Percentiles rank a stretch among this genome's conserved stretches.
Evolutionary conservation across 1,140 invertebrate species (phyloP).

Genomic region (Scaptomyza montana): DNA sequence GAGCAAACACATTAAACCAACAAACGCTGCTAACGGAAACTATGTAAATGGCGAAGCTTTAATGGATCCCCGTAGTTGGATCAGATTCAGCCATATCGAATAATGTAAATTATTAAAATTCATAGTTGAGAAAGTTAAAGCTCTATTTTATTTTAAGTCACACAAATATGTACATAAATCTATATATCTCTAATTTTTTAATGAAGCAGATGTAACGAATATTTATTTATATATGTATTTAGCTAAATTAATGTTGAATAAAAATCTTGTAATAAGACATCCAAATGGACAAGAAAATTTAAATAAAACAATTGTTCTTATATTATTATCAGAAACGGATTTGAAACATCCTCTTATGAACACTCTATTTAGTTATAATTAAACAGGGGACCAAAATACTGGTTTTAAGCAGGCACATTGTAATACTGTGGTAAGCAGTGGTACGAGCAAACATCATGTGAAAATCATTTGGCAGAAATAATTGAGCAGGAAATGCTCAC

Average conservation of each 20-base stretch:
- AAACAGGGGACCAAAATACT: not conserved
- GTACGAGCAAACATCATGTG: too few relatives aligned
- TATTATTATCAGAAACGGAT: not conserved
- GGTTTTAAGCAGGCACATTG: not conserved
- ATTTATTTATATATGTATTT: constrained; percentile 49
- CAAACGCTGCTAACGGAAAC: constrained; percentile 14
- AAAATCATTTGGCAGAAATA: not conserved
- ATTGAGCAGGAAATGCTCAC: not conserved
- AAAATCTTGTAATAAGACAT: constrained; percentile 35
- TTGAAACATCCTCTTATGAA: not conserved
- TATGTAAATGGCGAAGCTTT: constrained; percentile 43
- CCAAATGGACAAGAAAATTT: constrained; percentile 18
- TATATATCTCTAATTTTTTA: constrained; percentile 30
- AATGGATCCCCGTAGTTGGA: constrained; percentile 25
- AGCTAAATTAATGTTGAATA: constrained; percentile 56
- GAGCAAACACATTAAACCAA: constrained; percentile 19
- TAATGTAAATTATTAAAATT: constrained; percentile 47
- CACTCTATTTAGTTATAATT: not conserved
- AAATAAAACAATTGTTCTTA: not conserved
- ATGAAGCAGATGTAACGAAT: constrained; percentile 25
- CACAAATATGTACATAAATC: constrained; percentile 43
- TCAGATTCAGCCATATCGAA: constrained; percentile 49
- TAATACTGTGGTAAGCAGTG: not conserved
- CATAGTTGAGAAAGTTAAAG: constrained; percentile 25
- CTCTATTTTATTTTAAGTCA: constrained; percentile 25